Evolutionary conservation across 2,888 invertebrate species (phyloP).

Genomic region (Troides helena): DNA sequence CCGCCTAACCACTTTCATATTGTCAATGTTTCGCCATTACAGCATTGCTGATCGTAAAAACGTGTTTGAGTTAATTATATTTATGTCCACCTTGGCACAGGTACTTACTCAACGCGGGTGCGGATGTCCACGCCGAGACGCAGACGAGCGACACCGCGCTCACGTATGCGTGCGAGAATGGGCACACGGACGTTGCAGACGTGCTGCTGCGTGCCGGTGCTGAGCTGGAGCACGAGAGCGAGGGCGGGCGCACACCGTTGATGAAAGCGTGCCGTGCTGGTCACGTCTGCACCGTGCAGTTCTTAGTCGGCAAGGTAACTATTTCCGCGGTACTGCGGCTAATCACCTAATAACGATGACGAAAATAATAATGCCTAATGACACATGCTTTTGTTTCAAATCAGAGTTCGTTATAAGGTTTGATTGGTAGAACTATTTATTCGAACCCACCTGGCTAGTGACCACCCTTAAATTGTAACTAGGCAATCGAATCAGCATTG

Average conservation of each 20-base stretch:
- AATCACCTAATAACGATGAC: too few species aligned
- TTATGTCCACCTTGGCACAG: constrained; percentile 37
- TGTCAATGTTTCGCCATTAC: too few species aligned
- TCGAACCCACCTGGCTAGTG: too few species aligned
- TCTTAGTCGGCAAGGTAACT: constrained; percentile 88
- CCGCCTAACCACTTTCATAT: too few species aligned
- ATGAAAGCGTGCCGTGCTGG: constrained; percentile 99
- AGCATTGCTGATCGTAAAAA: background rate
- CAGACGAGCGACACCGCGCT: constrained; percentile 97
- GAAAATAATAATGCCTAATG: too few species aligned
- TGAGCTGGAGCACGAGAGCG: constrained; percentile 96
- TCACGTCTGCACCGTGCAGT: constrained; percentile 97
- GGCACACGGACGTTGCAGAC: constrained; percentile 98
- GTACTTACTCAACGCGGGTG: constrained; percentile 90
- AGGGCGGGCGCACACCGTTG: constrained; percentile 97
- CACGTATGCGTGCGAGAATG: constrained; percentile 99
- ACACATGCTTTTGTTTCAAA: too few species aligned
- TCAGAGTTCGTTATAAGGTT: too few species aligned
- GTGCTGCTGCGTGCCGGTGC: constrained; percentile 94
- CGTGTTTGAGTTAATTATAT: background rate
- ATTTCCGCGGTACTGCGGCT: background rate
- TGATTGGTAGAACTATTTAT: too few species aligned
- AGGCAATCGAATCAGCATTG: too few species aligned
- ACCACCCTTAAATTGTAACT: too few species aligned
- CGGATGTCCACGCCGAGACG: constrained; percentile 96